phyloP scores from a whole-genome alignment of 1,140 invertebrate species.

The Ceratina japonica region DNA sequence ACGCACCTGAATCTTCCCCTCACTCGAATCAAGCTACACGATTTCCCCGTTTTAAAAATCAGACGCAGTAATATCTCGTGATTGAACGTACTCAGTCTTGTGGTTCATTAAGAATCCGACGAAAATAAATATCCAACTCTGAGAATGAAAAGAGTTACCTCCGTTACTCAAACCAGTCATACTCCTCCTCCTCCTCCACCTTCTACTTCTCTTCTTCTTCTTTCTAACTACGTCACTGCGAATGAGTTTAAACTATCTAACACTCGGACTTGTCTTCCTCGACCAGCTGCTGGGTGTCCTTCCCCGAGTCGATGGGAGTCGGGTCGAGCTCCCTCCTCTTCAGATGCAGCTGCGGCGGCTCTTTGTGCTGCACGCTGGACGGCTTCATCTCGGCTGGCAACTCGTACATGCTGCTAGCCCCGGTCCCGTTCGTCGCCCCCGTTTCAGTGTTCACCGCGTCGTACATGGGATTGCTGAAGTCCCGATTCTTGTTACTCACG shows the following conservation, averaged over 20 bases:
- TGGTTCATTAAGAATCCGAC: background rate
- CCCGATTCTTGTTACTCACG: constrained; percentile 87
- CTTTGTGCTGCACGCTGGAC: constrained; percentile 88
- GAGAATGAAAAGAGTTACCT: background rate
- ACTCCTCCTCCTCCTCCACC: no score
- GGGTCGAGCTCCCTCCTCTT: constrained; percentile 90
- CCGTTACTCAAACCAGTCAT: no score
- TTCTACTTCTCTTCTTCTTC: background rate
- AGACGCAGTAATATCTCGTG: background rate
- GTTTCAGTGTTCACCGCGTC: constrained; percentile 86
- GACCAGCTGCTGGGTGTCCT: constrained; percentile 94
- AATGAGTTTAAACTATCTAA: constrained; percentile 62
- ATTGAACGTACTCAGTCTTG: constrained; percentile 33
- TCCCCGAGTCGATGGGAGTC: constrained; percentile 90
- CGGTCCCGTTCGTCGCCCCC: constrained; percentile 81
- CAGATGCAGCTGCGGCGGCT: constrained; percentile 86
- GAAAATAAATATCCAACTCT: background rate
- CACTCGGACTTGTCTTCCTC: constrained; percentile 89
- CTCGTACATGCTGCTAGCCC: constrained; percentile 87
- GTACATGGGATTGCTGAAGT: constrained; percentile 98
- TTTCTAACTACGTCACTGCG: constrained; percentile 45
- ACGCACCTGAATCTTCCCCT: background rate
- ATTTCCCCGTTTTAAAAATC: background rate
- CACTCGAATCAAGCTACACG: background rate
- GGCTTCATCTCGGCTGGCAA: constrained; percentile 88